These are phyloP conservation scores for Globia sparganii DNA, from an alignment of 2,888 invertebrate genomes.

Conservation along the genomic window DNA sequence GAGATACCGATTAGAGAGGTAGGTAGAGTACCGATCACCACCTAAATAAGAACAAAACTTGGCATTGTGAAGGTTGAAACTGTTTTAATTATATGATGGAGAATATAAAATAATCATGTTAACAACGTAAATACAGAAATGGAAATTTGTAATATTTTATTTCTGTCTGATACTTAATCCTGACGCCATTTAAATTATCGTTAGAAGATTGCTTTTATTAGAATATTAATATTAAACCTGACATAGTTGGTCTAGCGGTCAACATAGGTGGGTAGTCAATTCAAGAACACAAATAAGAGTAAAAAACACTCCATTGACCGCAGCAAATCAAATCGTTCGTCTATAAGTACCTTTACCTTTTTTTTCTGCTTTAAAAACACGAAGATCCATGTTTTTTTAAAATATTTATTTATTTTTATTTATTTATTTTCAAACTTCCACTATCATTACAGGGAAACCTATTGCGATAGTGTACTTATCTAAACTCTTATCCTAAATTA, in stretches of 20 bases:
- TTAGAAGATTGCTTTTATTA: neutral
- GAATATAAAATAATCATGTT: neutral
- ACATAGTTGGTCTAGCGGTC: neutral
- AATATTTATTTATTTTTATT: no score
- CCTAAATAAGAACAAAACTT: neutral
- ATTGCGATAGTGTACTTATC: no score
- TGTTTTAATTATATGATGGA: neutral
- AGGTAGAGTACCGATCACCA: neutral
- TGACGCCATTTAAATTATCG: conserved; percentile 4
- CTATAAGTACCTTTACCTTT: neutral
- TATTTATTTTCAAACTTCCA: no score
- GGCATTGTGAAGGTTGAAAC: neutral
- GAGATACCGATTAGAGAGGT: neutral
- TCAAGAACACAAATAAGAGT: neutral
- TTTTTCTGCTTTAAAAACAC: neutral
- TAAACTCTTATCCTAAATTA: no score
- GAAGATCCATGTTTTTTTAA: neutral
- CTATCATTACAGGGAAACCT: no score
- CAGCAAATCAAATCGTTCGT: neutral
- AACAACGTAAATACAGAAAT: neutral
- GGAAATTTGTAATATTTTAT: neutral
- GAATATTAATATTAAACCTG: conserved; percentile 2
- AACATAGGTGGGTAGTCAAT: neutral
- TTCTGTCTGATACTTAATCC: conserved; percentile 10
- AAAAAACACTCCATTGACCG: neutral